Evolutionary conservation across 2,113 vertebrate species (phyloP).

Genomic region (Panurus biarmicus): DNA sequence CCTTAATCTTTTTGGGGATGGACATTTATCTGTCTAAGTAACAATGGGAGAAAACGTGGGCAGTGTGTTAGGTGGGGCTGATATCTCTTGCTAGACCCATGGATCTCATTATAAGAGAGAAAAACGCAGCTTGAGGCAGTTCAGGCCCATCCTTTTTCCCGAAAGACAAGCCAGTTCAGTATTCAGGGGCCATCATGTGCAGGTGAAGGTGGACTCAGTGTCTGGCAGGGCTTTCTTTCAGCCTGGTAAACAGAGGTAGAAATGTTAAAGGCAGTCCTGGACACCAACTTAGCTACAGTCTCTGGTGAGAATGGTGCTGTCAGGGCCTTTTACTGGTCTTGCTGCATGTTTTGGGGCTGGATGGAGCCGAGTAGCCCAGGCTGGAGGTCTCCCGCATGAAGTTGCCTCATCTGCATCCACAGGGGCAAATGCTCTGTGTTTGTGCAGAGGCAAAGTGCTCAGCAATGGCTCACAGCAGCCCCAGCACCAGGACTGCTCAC

Average conservation of each 20-base stretch:
- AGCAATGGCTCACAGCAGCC: neutral
- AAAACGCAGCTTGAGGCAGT: neutral
- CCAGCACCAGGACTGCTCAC: neutral
- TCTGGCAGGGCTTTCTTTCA: neutral
- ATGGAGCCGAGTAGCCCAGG: neutral
- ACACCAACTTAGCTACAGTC: neutral
- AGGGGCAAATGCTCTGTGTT: neutral
- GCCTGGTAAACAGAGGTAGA: neutral
- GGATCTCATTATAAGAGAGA: neutral
- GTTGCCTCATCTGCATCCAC: fast-evolving
- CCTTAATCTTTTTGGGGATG: neutral
- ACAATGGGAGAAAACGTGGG: neutral
- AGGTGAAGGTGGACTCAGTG: neutral
- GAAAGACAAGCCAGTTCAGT: neutral
- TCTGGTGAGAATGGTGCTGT: neutral
- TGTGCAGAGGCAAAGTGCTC: neutral
- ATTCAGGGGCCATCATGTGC: neutral
- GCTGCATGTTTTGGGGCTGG: neutral
- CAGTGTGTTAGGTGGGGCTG: neutral
- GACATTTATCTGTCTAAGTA: neutral
- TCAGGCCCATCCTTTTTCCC: neutral
- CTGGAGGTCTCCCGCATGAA: neutral
- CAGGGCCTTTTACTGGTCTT: neutral
- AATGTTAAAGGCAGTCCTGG: neutral
- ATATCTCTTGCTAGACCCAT: neutral